Percentiles rank a stretch among this genome's conserved stretches.
phyloP scores from a whole-genome alignment of 1,140 invertebrate genomes.

The Eupeodes corollae region DNA sequence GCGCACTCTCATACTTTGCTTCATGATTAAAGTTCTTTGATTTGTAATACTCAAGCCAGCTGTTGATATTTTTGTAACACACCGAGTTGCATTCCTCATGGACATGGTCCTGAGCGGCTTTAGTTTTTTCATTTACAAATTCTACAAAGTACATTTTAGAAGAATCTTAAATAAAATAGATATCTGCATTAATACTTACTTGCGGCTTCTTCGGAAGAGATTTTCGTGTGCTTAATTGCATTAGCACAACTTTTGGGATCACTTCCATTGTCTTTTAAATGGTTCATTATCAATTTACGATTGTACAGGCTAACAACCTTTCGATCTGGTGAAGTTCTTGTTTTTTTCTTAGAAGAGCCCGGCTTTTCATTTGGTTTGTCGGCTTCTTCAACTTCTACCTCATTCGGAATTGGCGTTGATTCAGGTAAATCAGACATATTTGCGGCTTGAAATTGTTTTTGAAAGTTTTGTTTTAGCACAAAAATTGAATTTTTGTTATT shows the following conservation, averaged over 20 bases:
- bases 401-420: no score
- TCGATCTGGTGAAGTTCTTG: no score
- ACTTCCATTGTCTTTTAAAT: background rate
- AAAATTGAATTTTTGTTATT: no score
- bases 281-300: background rate
- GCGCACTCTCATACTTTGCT: background rate
- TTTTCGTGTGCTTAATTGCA: background rate
- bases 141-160: background rate
- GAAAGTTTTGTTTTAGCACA: no score
- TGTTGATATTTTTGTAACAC: background rate
- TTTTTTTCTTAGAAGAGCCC: no score
- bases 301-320: no score
- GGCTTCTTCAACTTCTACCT: no score
- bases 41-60: background rate
- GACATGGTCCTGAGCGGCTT: background rate
- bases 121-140: background rate
- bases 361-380: no score
- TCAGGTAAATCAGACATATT: no score
- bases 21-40: background rate
- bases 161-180: no score
- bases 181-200: no score
- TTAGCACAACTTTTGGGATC: background rate
- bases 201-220: background rate
- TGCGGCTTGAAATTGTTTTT: no score
- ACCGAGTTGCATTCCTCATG: background rate